These are phyloP conservation scores for Knipowitschia caucasica DNA, from an alignment of 2,797 vertebrate species.

Conservation along the genomic window DNA sequence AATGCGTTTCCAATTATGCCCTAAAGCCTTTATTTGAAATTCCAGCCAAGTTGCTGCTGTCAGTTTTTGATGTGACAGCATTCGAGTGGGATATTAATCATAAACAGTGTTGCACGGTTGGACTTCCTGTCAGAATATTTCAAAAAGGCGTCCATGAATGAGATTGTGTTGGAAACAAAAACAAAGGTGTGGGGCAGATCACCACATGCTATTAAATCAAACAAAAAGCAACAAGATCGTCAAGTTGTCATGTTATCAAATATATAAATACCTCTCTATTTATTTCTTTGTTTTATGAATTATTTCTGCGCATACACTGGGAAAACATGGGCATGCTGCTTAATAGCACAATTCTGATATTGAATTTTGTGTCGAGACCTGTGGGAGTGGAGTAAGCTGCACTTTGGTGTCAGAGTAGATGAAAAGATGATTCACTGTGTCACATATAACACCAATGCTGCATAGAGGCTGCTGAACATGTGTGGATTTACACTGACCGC, in stretches of 20 bases:
- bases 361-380: constrained; percentile 38
- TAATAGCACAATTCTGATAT: constrained; percentile 47
- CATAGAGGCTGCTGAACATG: constrained; percentile 8
- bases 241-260: constrained; percentile 14
- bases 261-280: constrained; percentile 9
- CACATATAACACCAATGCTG: constrained; percentile 18
- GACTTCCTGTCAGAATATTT: constrained; percentile 14
- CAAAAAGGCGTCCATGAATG: constrained; percentile 23
- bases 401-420: constrained; percentile 36
- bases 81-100: constrained; percentile 28
- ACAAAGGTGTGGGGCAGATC: background rate
- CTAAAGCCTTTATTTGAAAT: constrained; percentile 5
- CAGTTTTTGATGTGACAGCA: background rate
- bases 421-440: constrained; percentile 33
- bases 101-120: constrained; percentile 8
- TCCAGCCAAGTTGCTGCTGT: background rate
- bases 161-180: background rate
- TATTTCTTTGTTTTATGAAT: constrained; percentile 17
- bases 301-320: too few species aligned
- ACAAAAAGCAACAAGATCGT: constrained; percentile 18
- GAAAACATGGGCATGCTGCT: constrained; percentile 47
- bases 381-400: constrained; percentile 47
- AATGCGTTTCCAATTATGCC: constrained; percentile 6
- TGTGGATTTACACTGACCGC: background rate
- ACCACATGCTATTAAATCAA: constrained; percentile 7